These are phyloP conservation scores for Tangachromis dhanisi DNA, from an alignment of 2,113 vertebrate genomes.

Conservation along the genomic window DNA sequence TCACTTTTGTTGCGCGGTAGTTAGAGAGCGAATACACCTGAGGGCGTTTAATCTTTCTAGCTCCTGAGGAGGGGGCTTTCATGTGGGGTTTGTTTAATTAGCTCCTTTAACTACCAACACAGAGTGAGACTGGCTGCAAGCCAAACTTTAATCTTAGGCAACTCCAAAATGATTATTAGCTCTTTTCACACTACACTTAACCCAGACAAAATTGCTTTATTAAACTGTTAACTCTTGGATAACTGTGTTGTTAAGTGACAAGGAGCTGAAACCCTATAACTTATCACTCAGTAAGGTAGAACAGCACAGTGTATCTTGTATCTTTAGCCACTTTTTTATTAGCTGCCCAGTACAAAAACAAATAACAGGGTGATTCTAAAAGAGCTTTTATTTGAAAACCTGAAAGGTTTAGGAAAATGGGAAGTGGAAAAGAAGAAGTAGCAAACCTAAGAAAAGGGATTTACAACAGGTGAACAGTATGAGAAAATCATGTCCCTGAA, in stretches of 20 bases:
- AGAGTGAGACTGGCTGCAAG: constrained; percentile 36
- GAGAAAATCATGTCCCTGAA: not conserved
- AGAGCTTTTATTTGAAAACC: not conserved
- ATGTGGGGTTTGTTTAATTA: constrained; percentile 66
- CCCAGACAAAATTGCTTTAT: constrained; percentile 41
- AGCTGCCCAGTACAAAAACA: not conserved
- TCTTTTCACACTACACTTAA: constrained; percentile 62
- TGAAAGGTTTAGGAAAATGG: not conserved
- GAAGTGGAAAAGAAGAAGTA: not conserved
- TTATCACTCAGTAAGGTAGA: not conserved
- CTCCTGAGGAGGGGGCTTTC: constrained; percentile 41
- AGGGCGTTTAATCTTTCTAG: constrained; percentile 49
- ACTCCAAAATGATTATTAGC: constrained; percentile 59
- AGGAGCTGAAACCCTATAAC: not conserved
- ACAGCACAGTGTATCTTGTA: not conserved
- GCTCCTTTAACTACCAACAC: constrained; percentile 57
- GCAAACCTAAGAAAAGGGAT: not conserved
- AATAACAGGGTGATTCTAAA: not conserved
- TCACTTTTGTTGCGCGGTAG: not conserved
- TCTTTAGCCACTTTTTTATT: not conserved
- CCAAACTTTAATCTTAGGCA: constrained; percentile 56
- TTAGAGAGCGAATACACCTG: constrained; percentile 20
- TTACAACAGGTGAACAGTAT: not conserved
- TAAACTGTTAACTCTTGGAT: constrained; percentile 37
- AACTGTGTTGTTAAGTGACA: not conserved